A percentile compares a stretch with the other conserved stretches of the same genome.
Conservation (phyloP, 2,888 invertebrate species). For the Blastobasis lacticolella region DNA sequence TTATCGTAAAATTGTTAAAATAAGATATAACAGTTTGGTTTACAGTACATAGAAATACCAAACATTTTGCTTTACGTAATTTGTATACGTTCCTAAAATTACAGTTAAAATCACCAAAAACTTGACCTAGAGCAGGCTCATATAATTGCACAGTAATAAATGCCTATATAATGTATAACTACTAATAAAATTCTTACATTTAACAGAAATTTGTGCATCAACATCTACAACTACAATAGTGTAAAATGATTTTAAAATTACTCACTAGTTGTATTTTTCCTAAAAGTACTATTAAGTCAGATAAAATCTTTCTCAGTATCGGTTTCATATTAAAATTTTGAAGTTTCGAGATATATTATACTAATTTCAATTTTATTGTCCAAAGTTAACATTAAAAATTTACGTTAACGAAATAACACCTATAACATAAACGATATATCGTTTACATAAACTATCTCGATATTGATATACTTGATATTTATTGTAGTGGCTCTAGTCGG, state of each 20-base stretch:
- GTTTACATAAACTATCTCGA: too few relatives aligned
- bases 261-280: constrained; percentile 22
- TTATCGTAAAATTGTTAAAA: too few relatives aligned
- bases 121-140: not conserved
- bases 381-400: not conserved
- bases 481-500: too few relatives aligned
- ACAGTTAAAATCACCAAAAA: too few relatives aligned
- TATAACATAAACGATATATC: too few relatives aligned
- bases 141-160: constrained; percentile 30
- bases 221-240: constrained; percentile 62
- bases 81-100: too few relatives aligned
- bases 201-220: constrained; percentile 62
- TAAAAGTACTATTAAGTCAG: constrained; percentile 18
- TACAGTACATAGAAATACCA: too few relatives aligned
- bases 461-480: too few relatives aligned
- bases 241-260: constrained; percentile 46
- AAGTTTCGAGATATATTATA: not conserved
- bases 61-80: too few relatives aligned
- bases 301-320: constrained; percentile 21
- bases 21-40: too few relatives aligned
- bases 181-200: constrained; percentile 37
- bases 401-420: too few relatives aligned
- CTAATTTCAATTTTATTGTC: not conserved
- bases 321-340: constrained; percentile 9
- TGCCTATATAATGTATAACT: constrained; percentile 33